Conservation (phyloP, 2,888 invertebrate species). For the Idaea dimidiata region DNA sequence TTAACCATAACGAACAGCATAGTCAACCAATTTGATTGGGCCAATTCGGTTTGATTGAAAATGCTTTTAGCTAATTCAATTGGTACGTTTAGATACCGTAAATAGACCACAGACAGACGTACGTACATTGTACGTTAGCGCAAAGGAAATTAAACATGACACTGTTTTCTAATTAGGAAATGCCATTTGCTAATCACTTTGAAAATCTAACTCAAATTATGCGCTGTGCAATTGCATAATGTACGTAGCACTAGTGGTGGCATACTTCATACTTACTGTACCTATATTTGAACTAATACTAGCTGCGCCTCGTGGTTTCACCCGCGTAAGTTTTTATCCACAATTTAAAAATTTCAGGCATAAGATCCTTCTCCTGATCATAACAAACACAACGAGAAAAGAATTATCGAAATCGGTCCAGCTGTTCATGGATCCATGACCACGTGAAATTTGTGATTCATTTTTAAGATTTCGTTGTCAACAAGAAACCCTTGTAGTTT, state of each 20-base stretch:
- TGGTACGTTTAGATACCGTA: background rate
- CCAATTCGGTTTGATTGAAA: background rate
- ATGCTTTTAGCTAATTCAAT: background rate
- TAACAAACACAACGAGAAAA: no score
- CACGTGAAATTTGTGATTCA: no score
- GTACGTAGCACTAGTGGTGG: background rate
- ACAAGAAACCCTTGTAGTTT: no score
- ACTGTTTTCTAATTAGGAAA: background rate
- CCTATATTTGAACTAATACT: no score
- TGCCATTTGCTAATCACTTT: conserved; percentile 13
- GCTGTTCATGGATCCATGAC: no score
- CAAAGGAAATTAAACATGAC: background rate
- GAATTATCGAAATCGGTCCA: no score
- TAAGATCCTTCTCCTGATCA: no score
- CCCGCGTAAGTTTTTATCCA: no score
- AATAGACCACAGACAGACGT: background rate
- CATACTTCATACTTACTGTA: no score
- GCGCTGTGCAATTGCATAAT: background rate
- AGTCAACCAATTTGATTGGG: background rate
- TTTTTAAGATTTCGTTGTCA: no score
- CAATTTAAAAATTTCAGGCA: no score
- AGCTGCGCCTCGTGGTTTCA: no score
- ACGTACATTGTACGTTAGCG: background rate
- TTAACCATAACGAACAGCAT: background rate
- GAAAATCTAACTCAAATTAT: background rate